Conservation (phyloP, 2,888 invertebrate species). For the Callyntrura sp. region DNA sequence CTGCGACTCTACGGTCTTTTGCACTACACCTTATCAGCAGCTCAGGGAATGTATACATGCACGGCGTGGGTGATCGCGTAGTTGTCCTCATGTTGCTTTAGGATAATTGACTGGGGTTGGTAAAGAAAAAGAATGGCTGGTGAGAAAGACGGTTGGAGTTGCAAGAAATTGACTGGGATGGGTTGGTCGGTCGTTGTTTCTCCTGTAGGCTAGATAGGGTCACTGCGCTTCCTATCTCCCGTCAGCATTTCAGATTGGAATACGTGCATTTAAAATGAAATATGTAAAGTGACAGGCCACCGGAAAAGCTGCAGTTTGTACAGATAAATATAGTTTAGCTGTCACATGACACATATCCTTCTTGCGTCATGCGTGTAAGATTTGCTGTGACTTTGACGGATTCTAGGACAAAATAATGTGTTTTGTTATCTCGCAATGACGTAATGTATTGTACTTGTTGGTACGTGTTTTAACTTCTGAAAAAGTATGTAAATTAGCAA, state of each 20-base stretch:
- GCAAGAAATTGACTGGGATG: slow-evolving; percentile 17
- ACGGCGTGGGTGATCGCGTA: slow-evolving; percentile 1
- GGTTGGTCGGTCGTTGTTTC: background rate
- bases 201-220: background rate
- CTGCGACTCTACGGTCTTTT: too few species aligned
- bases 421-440: background rate
- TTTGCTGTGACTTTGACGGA: slow-evolving; percentile 61
- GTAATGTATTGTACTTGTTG: background rate
- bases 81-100: slow-evolving; percentile 43
- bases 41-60: background rate
- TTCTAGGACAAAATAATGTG: slow-evolving; percentile 9
- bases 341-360: slow-evolving; percentile 40
- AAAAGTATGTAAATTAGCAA: background rate
- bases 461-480: background rate
- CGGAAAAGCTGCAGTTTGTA: slow-evolving; percentile 42
- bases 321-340: slow-evolving; percentile 66
- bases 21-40: background rate
- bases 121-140: background rate
- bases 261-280: background rate
- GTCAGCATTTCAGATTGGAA: background rate
- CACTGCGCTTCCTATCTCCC: slow-evolving; percentile 1
- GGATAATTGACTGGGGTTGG: slow-evolving; percentile 66
- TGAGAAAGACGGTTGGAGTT: background rate
- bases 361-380: slow-evolving; percentile 33
- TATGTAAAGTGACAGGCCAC: slow-evolving; percentile 33